Base-by-base conservation (phyloP, 64 coral and sea anemone genomes). In the Actinia tenebrosa region DNA sequence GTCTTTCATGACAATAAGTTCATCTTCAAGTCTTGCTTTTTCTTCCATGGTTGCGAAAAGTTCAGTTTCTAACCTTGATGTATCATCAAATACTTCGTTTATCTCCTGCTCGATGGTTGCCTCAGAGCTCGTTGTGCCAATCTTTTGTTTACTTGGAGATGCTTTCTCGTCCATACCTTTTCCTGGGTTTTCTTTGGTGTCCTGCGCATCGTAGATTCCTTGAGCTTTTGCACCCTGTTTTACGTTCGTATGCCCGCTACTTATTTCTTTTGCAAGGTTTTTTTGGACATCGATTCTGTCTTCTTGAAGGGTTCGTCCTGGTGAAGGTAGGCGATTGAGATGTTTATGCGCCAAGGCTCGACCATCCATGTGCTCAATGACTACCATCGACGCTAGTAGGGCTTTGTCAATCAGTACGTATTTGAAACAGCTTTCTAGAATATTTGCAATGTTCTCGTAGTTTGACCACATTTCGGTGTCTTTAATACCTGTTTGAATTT, bases 341-440 rank as follows among this genome's bases (percentile, higher is more conserved):
- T 91, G 78, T 72, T 80, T 87, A 46, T 56, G 53, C 68, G 80
- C 83, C 27, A 84, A 71, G 16, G 88, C 81, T 54, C 94, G 87
- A 15, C 91, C 59, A 86, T 93, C 88, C 80, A 89, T 50, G 19
- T 89, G 91, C 54, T 97, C 94, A 43, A 97, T 92, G 5, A 93
- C 88, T 4, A 97, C 55, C 44, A 97, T 91, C 27, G 89, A 97
- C 27, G 94, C 89, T 13, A 97, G 89, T 17, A 97, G 78, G 17
- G 94, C 91, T 75, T 97, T 97, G 83, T 97, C 94, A 82, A 97
- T 93, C 72, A 97, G 87, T 45, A 97, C 89, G 89, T 93, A 97
- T 47, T 92, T 91, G 30, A 97, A 87, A 84, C 94, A 97, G 71
- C 89, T 97, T 78, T 97, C 94, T 59, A 97, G 86, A 44, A 97